Base-by-base conservation (phyloP, 2,113 vertebrate species). In the Triplophysa siluroides region DNA sequence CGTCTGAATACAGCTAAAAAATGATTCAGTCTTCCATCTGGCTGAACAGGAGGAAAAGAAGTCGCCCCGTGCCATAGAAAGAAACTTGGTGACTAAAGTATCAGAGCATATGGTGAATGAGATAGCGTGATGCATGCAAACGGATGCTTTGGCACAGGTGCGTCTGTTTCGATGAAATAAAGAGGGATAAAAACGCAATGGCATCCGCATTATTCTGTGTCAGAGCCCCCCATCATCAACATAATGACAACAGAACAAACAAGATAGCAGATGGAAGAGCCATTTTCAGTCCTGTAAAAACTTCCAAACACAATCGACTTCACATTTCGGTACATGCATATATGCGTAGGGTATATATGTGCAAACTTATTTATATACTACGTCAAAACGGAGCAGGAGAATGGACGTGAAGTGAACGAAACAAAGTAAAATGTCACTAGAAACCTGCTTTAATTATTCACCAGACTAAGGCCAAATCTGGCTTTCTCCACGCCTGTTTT, bases 391-490 rank as follows among this genome's bases (percentile, higher is more conserved):
- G 47, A 50, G 12, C 47, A 12, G 16, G 52, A 54, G 52, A 19
- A 56, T 7, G 14, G 8, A 16, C 0, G 8, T 58, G 9, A 56
- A 33, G 1, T 38, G 18, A 4, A 33, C 6, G 41, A 12, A 68
- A 68, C 38, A 11, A 8, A 11, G n/a, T 19, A 29, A 33, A 11
- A n/a, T 19, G 29, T 19, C 26, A 65, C 63, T 8, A 18, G 12
- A 14, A 11, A n/a, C 14, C 43, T 8, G 10, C 7, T 70, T 81
- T 0, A 76, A 70, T 76, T 81, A 77, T 81, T 81, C 16, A 77
- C 26, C 21, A 21, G 19, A 6, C 4, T 19, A 24, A 77, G 26
- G n/a, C 5, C 29, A 56, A 0, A 43, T 29, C 58, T 63, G 3
- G 0, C 9, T 50, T 11, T 45, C 72, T 23, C 33, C 33, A 38